phyloP scores from a whole-genome alignment of 2,797 vertebrate species.

The Myiotriccus ornatus region DNA sequence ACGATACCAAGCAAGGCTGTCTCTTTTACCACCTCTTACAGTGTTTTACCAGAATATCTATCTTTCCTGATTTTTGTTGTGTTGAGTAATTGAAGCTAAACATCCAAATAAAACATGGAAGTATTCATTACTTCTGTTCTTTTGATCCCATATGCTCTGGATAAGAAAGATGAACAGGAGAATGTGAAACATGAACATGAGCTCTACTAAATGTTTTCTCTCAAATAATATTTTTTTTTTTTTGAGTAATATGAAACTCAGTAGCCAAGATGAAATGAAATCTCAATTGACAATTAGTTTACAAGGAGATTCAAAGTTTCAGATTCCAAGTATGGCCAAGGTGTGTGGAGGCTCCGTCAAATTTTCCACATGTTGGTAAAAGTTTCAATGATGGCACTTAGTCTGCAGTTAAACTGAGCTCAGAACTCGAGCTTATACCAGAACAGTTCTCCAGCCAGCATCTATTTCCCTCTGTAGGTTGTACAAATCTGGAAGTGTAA shows the following conservation, averaged over 20 bases:
- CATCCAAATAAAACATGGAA: background rate
- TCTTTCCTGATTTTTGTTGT: background rate
- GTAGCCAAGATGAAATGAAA: background rate
- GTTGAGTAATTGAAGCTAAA: background rate
- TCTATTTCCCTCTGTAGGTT: background rate
- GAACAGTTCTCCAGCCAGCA: background rate
- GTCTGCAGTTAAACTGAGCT: background rate
- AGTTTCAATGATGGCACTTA: background rate
- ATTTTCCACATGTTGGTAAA: background rate
- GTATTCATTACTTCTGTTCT: background rate
- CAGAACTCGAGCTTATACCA: background rate
- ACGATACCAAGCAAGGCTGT: background rate
- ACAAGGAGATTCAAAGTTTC: background rate
- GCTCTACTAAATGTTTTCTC: background rate
- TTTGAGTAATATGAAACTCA: background rate
- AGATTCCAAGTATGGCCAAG: background rate
- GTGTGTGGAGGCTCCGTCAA: fast-evolving
- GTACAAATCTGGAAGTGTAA: background rate
- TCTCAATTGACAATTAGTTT: background rate
- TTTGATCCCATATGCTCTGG: background rate
- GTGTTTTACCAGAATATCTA: background rate
- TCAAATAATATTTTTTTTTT: background rate
- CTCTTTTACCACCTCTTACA: background rate
- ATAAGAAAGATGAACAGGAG: background rate
- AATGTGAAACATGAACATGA: background rate